These are phyloP conservation scores for Metacarcinus magister DNA, from an alignment of 2,888 invertebrate species.

Conservation along the genomic window DNA sequence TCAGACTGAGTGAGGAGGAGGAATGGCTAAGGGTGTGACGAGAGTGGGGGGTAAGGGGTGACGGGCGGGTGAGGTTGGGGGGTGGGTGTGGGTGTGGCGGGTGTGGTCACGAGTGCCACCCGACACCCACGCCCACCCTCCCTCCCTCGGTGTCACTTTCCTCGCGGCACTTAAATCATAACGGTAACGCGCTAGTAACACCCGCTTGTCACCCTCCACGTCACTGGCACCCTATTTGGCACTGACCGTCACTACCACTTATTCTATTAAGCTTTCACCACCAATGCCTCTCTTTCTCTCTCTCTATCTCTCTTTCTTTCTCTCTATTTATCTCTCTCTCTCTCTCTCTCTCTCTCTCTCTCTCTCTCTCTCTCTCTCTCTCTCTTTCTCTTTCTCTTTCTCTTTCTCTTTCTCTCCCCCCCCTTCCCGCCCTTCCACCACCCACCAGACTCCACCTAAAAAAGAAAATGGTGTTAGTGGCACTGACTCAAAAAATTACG, in stretches of 20 bases:
- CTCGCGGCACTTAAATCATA: constrained; percentile 72
- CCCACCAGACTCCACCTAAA: no score
- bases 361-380: not conserved
- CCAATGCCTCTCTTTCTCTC: not conserved
- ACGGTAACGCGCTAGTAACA: constrained; percentile 68
- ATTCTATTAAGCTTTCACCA: not conserved
- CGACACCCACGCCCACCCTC: constrained; percentile 56
- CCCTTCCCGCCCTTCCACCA: not conserved
- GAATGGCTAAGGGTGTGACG: not conserved
- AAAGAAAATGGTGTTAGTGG: no score
- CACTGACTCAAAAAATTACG: no score
- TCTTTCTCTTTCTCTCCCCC: not conserved
- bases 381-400: not conserved
- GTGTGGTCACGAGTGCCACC: constrained; percentile 53
- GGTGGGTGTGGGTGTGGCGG: constrained; percentile 5
- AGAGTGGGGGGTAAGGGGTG: not conserved
- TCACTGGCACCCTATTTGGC: constrained; percentile 37
- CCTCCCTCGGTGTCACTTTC: constrained; percentile 59
- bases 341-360: not conserved
- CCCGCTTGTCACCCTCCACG: constrained; percentile 39
- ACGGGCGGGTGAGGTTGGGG: not conserved
- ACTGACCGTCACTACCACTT: not conserved
- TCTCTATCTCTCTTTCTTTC: not conserved
- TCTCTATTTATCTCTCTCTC: not conserved
- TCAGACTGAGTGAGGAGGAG: not conserved